Percentiles rank a stretch among this genome's conserved stretches.
Conservation (phyloP, 37 sponge, comb jelly and placozoan species). For the Halisarca cf. caerulea region DNA sequence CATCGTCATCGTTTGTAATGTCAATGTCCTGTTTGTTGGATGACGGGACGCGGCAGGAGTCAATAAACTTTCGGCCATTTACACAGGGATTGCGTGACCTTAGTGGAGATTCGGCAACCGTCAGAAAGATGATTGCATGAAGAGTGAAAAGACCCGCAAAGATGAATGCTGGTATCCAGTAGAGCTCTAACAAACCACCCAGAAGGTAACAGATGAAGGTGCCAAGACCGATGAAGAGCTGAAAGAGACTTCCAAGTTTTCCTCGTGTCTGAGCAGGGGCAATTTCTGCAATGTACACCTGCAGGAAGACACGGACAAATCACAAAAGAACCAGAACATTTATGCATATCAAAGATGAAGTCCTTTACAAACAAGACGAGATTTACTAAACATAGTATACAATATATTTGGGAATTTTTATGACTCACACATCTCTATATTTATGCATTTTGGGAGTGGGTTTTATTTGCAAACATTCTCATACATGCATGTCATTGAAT, state of each 20-base stretch:
- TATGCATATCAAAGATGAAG: too few relatives aligned
- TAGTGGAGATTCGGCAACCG: neutral
- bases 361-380: too few relatives aligned
- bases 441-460: too few relatives aligned
- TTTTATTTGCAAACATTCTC: too few relatives aligned
- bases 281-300: conserved; percentile 18
- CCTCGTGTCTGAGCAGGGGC: neutral
- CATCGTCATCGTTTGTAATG: too few relatives aligned
- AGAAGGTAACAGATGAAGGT: conserved; percentile 1
- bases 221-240: neutral
- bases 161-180: conserved; percentile 1
- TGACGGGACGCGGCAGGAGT: neutral
- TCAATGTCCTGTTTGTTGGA: too few relatives aligned
- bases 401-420: too few relatives aligned
- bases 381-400: too few relatives aligned
- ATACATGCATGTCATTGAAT: too few relatives aligned
- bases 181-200: neutral
- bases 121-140: neutral
- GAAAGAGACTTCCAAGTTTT: neutral
- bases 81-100: neutral
- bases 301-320: neutral
- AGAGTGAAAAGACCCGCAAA: neutral
- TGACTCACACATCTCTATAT: too few relatives aligned
- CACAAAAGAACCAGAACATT: too few relatives aligned
- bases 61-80: neutral